Evolutionary conservation across 1,140 invertebrate species (phyloP), one percentile per base, ranked within the genome.

Genomic region (Apis florea): DNA sequence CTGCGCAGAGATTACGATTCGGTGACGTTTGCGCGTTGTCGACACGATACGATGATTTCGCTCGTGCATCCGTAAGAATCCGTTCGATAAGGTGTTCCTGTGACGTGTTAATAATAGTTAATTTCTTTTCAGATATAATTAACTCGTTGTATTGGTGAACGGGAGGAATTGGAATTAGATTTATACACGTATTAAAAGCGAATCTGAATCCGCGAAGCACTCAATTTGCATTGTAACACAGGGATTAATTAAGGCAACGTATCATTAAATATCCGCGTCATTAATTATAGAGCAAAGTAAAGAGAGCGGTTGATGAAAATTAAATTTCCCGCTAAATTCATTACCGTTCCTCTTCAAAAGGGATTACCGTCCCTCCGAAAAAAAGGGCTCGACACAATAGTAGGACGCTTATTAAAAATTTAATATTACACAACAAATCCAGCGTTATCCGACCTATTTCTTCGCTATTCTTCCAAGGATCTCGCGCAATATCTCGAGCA

Each of bases 251-350:
- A 56, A 84, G 64, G 74, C 53, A 71, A 63, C 82, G 79, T 83
- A 70, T 87, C 82, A 84, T 85, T 87, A 78, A 83, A 83, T 79
- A 67, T 83, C 72, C 80, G 77, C 72, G 82, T 72, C 82, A 71
- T 84, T 89, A 85, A 85, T 87, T 79, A 84, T 53, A 17, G 26
- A 59, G 40, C 70, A 82, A 81, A 86, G 81, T 89, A 82, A 83
- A 78, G 79, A 78, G 79, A 81, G 68, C 24, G 78, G 47, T 71
- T 64, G 66, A n/a, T 47, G 58, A 71, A 40, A 85, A 88, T 85
- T 47, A 84, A 79, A 87, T 82, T 80, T 77, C 53, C n/a, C 58
- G 56, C 2, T 49, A 61, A 76, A 76, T 58, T 51, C 15, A 49
- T 61, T 47, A 11, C 47, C 66, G 49, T 74, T 31, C 11, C 54